A percentile compares a stretch with the other conserved stretches of the same genome.
phyloP scores from a whole-genome alignment of 2,888 invertebrate species.

The Clostera curtula region DNA sequence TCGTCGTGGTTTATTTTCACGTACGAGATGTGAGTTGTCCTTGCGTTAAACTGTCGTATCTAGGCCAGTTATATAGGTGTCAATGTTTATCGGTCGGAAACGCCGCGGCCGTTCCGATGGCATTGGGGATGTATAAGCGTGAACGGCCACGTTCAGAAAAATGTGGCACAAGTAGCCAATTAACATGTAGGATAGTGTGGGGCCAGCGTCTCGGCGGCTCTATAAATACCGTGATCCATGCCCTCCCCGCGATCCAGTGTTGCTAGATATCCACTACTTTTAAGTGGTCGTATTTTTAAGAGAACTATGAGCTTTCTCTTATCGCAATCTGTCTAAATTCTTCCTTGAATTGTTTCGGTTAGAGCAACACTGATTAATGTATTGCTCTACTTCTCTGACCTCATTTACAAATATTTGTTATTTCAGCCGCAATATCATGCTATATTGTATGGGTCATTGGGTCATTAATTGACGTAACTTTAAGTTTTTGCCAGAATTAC shows the following conservation, averaged over 20 bases:
- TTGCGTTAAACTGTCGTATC: slow-evolving; percentile 42
- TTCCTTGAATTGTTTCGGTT: too few species aligned
- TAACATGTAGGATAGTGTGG: slow-evolving; percentile 63
- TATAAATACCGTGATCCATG: slow-evolving; percentile 55
- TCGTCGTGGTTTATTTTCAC: slow-evolving; percentile 33
- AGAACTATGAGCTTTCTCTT: too few species aligned
- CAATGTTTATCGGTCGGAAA: slow-evolving; percentile 66
- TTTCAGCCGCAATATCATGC: too few species aligned
- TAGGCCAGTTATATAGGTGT: slow-evolving; percentile 63
- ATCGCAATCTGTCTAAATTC: too few species aligned
- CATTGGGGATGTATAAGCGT: slow-evolving; percentile 55
- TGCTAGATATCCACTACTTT: too few species aligned
- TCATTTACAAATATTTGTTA: too few species aligned
- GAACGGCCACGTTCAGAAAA: slow-evolving; percentile 62
- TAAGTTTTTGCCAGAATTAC: too few species aligned
- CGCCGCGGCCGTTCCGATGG: slow-evolving; percentile 43
- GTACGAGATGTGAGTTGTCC: slow-evolving; percentile 28
- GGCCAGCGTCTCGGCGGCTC: slow-evolving; percentile 66
- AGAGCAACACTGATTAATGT: too few species aligned
- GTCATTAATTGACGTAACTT: too few species aligned
- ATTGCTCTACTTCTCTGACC: too few species aligned
- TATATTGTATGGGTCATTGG: too few species aligned
- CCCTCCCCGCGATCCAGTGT: slow-evolving; percentile 29
- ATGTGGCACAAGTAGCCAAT: slow-evolving; percentile 67
- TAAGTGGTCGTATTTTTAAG: too few species aligned